Evolutionary conservation across 2,888 invertebrate species (phyloP).

Genomic region (Acleris holmiana): DNA sequence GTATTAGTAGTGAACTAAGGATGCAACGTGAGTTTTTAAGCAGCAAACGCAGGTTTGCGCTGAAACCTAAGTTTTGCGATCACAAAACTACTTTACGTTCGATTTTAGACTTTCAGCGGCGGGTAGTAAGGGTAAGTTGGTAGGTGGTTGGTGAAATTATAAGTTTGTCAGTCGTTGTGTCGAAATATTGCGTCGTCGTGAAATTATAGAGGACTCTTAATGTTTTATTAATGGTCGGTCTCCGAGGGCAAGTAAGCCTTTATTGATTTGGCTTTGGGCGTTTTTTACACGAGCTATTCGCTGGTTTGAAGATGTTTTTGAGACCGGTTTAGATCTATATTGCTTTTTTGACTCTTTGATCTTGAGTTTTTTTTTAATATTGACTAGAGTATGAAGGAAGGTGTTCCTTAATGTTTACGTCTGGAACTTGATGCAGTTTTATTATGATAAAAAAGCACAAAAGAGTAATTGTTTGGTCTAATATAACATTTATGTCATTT

Average conservation of each 20-base stretch:
- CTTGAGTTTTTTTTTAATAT: too few relatives aligned
- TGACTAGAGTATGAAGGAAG: too few relatives aligned
- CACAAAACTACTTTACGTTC: background rate
- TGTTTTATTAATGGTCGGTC: constrained; percentile 45
- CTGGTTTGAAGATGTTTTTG: background rate
- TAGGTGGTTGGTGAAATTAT: constrained; percentile 7
- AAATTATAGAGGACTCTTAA: constrained; percentile 45
- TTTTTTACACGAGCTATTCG: constrained; percentile 20
- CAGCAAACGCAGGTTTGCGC: constrained; percentile 12
- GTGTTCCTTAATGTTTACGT: too few relatives aligned
- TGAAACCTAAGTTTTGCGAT: background rate
- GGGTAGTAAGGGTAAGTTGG: constrained; percentile 2
- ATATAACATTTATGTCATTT: too few relatives aligned
- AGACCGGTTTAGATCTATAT: constrained; percentile 1
- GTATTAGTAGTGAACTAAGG: background rate
- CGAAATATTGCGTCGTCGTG: constrained; percentile 42
- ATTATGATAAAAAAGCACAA: too few relatives aligned
- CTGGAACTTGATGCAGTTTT: too few relatives aligned
- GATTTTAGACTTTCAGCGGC: background rate
- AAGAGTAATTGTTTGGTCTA: too few relatives aligned
- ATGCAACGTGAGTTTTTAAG: constrained; percentile 1
- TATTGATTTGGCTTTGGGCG: constrained; percentile 38
- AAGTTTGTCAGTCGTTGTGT: constrained; percentile 33
- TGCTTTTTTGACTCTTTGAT: background rate
- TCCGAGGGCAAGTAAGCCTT: constrained; percentile 37